phyloP scores from a whole-genome alignment of 2,888 invertebrate species.

The Amblyteles armatorius region DNA sequence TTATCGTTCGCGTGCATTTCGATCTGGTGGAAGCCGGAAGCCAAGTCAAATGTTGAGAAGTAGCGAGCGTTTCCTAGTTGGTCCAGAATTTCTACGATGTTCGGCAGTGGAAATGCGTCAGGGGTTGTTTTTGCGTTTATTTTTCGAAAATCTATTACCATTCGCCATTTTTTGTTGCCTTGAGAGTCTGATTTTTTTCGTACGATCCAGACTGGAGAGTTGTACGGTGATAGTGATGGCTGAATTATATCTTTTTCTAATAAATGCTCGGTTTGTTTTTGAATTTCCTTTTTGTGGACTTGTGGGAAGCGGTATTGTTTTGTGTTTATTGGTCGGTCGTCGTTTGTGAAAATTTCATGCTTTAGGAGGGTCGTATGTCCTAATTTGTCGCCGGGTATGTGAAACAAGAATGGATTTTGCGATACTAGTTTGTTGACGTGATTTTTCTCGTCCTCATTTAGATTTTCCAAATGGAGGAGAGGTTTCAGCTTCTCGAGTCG shows the following conservation, averaged over 20 bases:
- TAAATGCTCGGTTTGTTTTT: slow-evolving; percentile 14
- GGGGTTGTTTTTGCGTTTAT: slow-evolving; percentile 55
- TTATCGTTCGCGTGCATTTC: slow-evolving; percentile 43
- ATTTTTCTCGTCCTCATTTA: slow-evolving; percentile 38
- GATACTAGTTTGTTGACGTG: slow-evolving; percentile 26
- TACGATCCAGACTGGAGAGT: too few relatives aligned
- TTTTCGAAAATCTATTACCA: slow-evolving; percentile 43
- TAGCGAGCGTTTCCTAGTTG: slow-evolving; percentile 66
- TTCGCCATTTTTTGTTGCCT: slow-evolving; percentile 32
- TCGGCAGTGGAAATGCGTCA: slow-evolving; percentile 20
- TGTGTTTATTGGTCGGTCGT: slow-evolving; percentile 40
- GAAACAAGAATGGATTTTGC: neutral
- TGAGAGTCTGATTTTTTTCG: neutral
- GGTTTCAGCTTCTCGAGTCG: slow-evolving; percentile 25
- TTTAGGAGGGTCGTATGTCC: slow-evolving; percentile 16
- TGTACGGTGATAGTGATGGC: slow-evolving; percentile 28
- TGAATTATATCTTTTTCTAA: slow-evolving; percentile 31
- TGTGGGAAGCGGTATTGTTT: slow-evolving; percentile 46
- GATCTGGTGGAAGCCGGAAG: slow-evolving; percentile 69
- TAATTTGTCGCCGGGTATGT: slow-evolving; percentile 34
- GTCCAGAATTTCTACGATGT: slow-evolving; percentile 66
- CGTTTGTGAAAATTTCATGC: slow-evolving; percentile 30
- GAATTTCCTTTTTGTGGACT: slow-evolving; percentile 34
- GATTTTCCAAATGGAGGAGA: slow-evolving; percentile 28
- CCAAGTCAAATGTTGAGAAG: too few relatives aligned